phyloP scores from a whole-genome alignment of 2,113 vertebrate species.

The Prunella fulvescens region DNA sequence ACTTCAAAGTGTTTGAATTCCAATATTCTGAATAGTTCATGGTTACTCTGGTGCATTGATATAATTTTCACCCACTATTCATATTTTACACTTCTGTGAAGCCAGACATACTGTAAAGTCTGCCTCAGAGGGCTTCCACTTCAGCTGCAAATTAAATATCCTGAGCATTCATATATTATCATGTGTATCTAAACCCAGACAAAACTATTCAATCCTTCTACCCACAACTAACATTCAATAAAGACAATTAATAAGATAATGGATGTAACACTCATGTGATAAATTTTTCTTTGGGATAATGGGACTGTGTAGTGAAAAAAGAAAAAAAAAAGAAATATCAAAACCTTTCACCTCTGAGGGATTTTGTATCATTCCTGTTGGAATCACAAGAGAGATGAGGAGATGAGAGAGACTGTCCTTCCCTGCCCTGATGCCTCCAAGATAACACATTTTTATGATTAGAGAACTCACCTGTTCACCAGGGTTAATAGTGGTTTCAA shows the following conservation, averaged over 20 bases:
- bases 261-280: neutral
- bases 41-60: neutral
- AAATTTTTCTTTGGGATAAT: neutral
- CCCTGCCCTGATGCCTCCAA: neutral
- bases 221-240: neutral
- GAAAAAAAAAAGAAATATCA: neutral
- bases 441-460: neutral
- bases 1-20: neutral
- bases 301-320: neutral
- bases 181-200: neutral
- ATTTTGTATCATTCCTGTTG: neutral
- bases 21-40: neutral
- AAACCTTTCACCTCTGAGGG: neutral
- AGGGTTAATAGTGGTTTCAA: neutral
- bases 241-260: neutral
- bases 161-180: neutral
- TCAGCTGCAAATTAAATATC: neutral
- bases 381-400: neutral
- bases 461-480: neutral
- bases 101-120: neutral
- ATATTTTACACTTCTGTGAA: neutral
- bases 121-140: neutral
- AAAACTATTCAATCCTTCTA: neutral
- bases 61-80: neutral
- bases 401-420: neutral